Evolutionary conservation across 2,113 vertebrate genomes (phyloP), one percentile per base, ranked within the genome.

Genomic region (Prolemur simus): DNA sequence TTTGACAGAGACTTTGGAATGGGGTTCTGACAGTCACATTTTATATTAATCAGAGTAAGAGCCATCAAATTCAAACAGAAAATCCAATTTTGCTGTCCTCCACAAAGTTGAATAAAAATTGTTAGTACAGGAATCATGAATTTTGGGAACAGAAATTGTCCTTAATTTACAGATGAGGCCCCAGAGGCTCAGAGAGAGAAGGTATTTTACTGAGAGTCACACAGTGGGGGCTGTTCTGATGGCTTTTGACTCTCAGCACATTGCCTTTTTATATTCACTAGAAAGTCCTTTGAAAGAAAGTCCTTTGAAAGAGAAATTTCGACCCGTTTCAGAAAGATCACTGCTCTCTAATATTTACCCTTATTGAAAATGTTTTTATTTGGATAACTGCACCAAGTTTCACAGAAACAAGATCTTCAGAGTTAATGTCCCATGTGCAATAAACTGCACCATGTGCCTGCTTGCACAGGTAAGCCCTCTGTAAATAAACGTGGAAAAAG

Each of bases 341-440:
- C 29, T 87, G 52, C 45, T 94, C 29, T 94, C 34, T 73, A 25
- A 85, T 47, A 80, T 47, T 95, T 32, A 95, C 7, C 4, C 14
- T 69, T 94, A 95, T 76, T 89, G 76, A 89, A 87, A 92, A 94
- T 88, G 45, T 9, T 29, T 95, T 91, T 77, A 27, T 85, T 80
- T 95, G 60, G 39, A 91, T n/a, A 89, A 54, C 68, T 42, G 17
- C 29, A 76, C 45, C 69, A 84, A 63, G 39, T 81, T 96, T 68
- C 37, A 42, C 39, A 45, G 78, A 78, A 96, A 71, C n/a, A 42
- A 95, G 49, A 3, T 47, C 42, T 39, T 86, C 34, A 80, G 58
- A 96, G 52, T 86, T 77, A 81, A 71, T 66, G 32, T n/a, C 25
- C 34, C 45, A 6, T 64, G 20, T 3, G 42, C 34, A 34, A 23